These are phyloP conservation scores for Cheilosia impressa DNA, from an alignment of 2,888 invertebrate species.

Conservation along the genomic window DNA sequence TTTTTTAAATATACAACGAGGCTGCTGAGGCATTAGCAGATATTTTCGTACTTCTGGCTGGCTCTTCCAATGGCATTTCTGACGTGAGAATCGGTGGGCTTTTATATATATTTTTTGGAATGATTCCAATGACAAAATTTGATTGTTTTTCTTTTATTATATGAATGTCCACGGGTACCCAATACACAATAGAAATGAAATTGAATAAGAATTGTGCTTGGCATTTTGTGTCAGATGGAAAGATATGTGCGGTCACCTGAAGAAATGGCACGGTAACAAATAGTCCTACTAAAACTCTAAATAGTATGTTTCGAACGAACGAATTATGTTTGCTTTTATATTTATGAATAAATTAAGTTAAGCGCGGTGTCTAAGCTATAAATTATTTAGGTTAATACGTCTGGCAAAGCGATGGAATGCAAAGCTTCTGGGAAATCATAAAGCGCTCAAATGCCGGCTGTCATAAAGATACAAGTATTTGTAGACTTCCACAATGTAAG, in stretches of 20 bases:
- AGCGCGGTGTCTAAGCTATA: too few relatives aligned
- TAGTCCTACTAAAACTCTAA: neutral
- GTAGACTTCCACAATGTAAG: neutral
- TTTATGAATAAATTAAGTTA: too few relatives aligned
- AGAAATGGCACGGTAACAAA: too few relatives aligned
- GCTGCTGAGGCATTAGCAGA: slow-evolving; percentile 47
- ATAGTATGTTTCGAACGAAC: neutral
- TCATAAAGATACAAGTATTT: neutral
- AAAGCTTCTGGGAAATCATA: neutral
- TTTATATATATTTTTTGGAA: slow-evolving; percentile 59
- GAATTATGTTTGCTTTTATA: too few relatives aligned
- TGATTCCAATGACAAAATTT: slow-evolving; percentile 67
- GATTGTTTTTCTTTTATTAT: slow-evolving; percentile 62
- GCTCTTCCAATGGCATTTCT: slow-evolving; percentile 56
- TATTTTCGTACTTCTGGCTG: slow-evolving; percentile 39
- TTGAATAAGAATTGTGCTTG: slow-evolving; percentile 15
- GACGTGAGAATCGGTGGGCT: slow-evolving; percentile 46
- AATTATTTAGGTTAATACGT: too few relatives aligned
- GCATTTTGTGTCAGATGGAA: neutral
- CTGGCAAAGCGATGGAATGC: neutral
- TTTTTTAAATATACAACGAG: slow-evolving; percentile 27
- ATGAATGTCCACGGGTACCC: slow-evolving; percentile 30
- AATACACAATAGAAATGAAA: slow-evolving; percentile 30
- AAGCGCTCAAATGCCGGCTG: neutral
- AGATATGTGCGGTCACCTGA: neutral